phyloP scores from a whole-genome alignment of 2,113 vertebrate genomes.

The Nycticryphes semicollaris region DNA sequence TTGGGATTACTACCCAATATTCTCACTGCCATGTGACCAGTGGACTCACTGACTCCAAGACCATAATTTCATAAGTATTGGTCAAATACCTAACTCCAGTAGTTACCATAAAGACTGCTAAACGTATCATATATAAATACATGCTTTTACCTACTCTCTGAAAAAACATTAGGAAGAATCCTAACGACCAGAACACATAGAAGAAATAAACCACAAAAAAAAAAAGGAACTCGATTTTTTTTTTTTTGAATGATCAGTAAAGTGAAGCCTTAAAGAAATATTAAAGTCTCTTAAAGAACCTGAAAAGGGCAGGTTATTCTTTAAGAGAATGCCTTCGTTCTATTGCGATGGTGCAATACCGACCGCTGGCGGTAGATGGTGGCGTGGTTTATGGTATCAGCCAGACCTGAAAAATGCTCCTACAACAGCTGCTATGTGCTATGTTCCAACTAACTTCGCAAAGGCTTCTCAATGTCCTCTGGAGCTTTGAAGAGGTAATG shows the following conservation, averaged over 20 bases:
- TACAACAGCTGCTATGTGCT: background rate
- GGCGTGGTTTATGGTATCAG: background rate
- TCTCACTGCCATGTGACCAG: rapidly evolving
- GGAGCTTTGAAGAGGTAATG: background rate
- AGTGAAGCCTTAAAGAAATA: background rate
- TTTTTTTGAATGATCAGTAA: background rate
- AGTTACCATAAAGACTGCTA: background rate
- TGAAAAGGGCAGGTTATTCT: background rate
- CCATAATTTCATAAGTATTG: background rate
- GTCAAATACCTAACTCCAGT: rapidly evolving
- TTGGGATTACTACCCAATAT: background rate
- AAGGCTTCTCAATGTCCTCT: background rate
- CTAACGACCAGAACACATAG: rapidly evolving
- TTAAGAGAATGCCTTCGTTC: rapidly evolving
- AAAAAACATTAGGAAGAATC: background rate
- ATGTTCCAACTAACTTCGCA: background rate
- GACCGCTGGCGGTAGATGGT: slow-evolving; percentile 31
- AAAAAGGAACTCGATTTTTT: background rate
- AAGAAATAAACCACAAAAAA: background rate
- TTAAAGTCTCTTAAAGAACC: background rate
- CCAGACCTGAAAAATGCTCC: background rate
- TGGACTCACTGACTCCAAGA: background rate
- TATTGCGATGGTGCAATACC: background rate
- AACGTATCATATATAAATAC: background rate
- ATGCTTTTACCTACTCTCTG: background rate